These are phyloP conservation scores for Bufo bufo DNA, from an alignment of 2,113 vertebrate genomes.

Conservation along the genomic window DNA sequence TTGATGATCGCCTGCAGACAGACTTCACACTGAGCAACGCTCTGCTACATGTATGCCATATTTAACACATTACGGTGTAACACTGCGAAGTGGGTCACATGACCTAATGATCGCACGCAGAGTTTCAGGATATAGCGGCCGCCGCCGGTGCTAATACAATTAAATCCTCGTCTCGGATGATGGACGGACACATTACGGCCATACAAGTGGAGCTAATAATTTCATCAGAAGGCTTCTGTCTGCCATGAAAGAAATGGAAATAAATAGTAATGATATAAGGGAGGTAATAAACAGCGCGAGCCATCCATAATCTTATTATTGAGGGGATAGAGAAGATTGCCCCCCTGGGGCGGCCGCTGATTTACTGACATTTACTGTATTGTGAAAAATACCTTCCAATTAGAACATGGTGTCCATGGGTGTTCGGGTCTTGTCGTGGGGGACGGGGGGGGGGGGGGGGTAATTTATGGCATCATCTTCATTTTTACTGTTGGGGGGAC, in stretches of 20 bases:
- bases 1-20: slow-evolving; percentile 1
- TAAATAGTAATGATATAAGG: slow-evolving; percentile 50
- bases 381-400: slow-evolving; percentile 31
- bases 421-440: neutral
- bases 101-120: slow-evolving; percentile 12
- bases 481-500: too few relatives aligned
- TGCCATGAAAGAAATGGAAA: slow-evolving; percentile 57
- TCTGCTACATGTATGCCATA: neutral
- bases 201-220: slow-evolving; percentile 55
- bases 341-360: slow-evolving; percentile 35
- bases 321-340: slow-evolving; percentile 50
- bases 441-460: neutral
- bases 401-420: neutral
- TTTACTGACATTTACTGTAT: slow-evolving; percentile 49
- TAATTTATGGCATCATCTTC: neutral
- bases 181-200: slow-evolving; percentile 51
- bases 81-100: neutral
- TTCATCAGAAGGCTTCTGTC: slow-evolving; percentile 47
- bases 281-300: slow-evolving; percentile 19
- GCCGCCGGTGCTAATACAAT: slow-evolving; percentile 49
- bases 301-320: slow-evolving; percentile 56
- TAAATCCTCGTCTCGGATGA: slow-evolving; percentile 36
- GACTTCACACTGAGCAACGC: neutral
- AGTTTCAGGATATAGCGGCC: neutral
- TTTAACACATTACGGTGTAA: neutral